Conservation (phyloP, 2,113 vertebrate species). For the Callipepla squamata region DNA sequence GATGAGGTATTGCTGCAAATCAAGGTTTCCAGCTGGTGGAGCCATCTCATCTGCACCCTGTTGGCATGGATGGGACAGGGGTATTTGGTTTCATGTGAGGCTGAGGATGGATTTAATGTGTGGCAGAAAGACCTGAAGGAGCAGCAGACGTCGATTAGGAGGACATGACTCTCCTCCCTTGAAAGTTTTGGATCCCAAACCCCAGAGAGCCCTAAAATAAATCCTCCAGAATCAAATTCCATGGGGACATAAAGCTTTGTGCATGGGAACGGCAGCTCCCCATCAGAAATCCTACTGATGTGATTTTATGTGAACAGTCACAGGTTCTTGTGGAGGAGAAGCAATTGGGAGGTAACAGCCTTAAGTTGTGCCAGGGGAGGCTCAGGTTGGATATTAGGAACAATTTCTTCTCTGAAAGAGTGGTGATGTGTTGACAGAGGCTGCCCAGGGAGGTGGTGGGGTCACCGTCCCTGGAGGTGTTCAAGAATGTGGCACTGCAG, state of each 20-base stretch:
- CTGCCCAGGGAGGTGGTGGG: too few species aligned
- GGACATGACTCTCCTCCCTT: not conserved
- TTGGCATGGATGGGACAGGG: rapidly evolving
- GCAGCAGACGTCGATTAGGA: not conserved
- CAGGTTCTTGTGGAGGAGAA: not conserved
- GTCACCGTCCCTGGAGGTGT: too few species aligned
- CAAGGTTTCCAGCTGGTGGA: not conserved
- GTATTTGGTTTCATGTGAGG: not conserved
- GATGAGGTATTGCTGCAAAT: not conserved
- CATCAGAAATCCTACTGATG: not conserved
- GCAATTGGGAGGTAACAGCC: not conserved
- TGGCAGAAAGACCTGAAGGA: not conserved
- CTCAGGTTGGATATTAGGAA: too few species aligned
- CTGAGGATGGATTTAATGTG: too few species aligned
- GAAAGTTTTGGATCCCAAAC: not conserved
- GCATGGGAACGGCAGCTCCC: not conserved
- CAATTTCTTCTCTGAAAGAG: too few species aligned
- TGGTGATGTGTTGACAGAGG: too few species aligned
- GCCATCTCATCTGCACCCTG: rapidly evolving
- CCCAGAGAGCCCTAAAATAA: not conserved
- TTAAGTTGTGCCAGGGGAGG: not conserved
- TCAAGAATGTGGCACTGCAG: too few species aligned
- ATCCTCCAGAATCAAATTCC: not conserved
- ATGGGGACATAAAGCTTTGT: rapidly evolving
- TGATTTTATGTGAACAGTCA: not conserved